Conservation (phyloP, 2,113 vertebrate genomes). For the Plestiodon gilberti region DNA sequence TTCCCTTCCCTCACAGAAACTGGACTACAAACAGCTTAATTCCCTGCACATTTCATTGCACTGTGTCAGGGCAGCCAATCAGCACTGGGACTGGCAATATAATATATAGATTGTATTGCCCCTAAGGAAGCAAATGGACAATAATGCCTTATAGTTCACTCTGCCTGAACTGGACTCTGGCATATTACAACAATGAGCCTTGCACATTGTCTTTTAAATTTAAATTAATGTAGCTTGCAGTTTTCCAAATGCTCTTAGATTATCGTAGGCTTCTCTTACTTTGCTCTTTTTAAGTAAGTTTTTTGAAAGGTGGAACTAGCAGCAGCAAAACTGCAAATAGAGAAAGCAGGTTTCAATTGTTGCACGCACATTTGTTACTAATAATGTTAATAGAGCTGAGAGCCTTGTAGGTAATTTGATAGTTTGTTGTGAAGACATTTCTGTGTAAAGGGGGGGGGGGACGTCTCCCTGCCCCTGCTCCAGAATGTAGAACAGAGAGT, state of each 20-base stretch:
- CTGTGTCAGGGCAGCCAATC: neutral
- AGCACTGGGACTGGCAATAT: neutral
- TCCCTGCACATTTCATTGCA: neutral
- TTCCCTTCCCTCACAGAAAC: neutral
- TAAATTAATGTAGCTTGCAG: neutral
- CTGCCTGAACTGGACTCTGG: neutral
- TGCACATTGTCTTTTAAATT: neutral
- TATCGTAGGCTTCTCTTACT: too few species aligned
- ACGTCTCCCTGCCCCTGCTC: neutral
- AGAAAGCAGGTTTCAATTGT: neutral
- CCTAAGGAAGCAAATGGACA: neutral
- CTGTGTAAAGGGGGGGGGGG: neutral
- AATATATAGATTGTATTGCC: neutral
- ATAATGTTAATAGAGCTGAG: neutral
- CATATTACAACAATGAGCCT: neutral
- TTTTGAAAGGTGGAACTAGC: neutral
- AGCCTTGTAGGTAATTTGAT: neutral
- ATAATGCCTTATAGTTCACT: neutral
- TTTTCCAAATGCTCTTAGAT: neutral
- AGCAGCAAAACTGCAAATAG: neutral
- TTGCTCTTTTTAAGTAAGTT: neutral
- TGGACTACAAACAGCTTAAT: too few species aligned
- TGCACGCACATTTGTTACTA: neutral
- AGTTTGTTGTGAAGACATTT: neutral
- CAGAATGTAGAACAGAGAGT: neutral